Conservation (phyloP, 2,113 vertebrate species). For the Istiophorus platypterus region DNA sequence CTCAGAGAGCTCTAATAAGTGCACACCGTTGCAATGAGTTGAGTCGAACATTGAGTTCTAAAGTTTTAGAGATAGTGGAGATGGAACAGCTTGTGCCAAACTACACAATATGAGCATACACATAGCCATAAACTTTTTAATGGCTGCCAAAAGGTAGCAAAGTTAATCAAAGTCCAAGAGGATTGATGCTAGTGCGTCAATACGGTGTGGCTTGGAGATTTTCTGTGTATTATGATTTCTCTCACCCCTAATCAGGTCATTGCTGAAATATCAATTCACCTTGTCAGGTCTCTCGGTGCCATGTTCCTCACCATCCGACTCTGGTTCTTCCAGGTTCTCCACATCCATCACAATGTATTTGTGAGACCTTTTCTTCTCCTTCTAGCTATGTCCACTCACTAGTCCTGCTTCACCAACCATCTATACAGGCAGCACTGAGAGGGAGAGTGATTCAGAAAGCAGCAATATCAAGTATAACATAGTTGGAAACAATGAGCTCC, state of each 20-base stretch:
- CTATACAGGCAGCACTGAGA: conserved; percentile 2
- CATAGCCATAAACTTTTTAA: not conserved
- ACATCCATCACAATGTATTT: conserved; percentile 87
- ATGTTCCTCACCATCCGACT: conserved; percentile 83
- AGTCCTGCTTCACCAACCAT: conserved; percentile 79
- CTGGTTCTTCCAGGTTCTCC: conserved; percentile 83
- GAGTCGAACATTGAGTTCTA: not conserved
- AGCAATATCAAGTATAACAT: not conserved
- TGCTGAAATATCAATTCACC: conserved; percentile 23
- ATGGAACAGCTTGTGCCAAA: not conserved
- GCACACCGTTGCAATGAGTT: not conserved
- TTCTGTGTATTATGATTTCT: not conserved
- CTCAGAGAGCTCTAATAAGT: not conserved
- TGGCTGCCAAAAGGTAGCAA: not conserved
- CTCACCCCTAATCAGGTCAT: not conserved
- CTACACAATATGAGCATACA: not conserved
- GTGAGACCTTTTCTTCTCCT: conserved; percentile 87
- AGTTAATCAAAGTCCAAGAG: not conserved
- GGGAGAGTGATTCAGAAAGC: not conserved
- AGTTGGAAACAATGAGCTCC: not conserved
- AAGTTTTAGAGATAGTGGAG: not conserved
- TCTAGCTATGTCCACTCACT: conserved; percentile 83
- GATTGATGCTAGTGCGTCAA: not conserved
- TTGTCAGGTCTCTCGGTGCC: conserved; percentile 79
- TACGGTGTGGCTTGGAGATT: not conserved